Evolutionary conservation across 2,797 vertebrate genomes (phyloP).

Genomic region (Danio albolineatus): DNA sequence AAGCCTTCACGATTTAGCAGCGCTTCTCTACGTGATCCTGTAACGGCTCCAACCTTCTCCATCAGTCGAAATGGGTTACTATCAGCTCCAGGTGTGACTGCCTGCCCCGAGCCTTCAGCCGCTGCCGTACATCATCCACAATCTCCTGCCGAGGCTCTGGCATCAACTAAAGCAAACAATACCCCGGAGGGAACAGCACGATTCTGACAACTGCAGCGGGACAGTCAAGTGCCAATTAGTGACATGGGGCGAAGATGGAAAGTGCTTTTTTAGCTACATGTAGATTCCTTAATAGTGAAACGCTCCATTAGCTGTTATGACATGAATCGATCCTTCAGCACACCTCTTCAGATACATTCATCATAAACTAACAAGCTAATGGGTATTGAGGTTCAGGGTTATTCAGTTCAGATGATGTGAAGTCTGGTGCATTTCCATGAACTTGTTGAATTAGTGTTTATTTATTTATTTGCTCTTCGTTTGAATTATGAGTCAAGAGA

Average conservation of each 20-base stretch:
- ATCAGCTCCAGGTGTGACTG: constrained; percentile 50
- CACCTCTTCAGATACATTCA: constrained; percentile 3
- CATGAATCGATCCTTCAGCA: constrained; percentile 18
- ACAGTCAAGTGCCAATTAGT: constrained; percentile 48
- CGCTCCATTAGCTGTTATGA: constrained; percentile 24
- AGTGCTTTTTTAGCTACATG: constrained; percentile 31
- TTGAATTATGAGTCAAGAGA: background rate
- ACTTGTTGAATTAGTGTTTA: background rate
- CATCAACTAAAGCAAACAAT: constrained; percentile 46
- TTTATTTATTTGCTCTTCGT: background rate
- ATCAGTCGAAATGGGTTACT: constrained; percentile 43
- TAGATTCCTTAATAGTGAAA: constrained; percentile 23
- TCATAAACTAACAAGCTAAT: constrained; percentile 18
- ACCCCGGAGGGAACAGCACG: constrained; percentile 37
- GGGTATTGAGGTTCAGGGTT: background rate
- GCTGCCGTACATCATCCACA: constrained; percentile 38
- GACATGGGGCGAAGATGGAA: constrained; percentile 37
- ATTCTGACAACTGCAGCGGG: constrained; percentile 42
- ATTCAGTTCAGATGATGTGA: background rate
- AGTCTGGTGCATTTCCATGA: background rate
- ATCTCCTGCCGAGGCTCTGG: constrained; percentile 39
- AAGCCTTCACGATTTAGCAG: constrained; percentile 36
- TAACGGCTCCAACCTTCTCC: constrained; percentile 43
- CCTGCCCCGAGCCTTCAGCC: constrained; percentile 41
- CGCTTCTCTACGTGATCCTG: constrained; percentile 24